These are phyloP conservation scores for Mamestra brassicae DNA, from an alignment of 2,888 invertebrate genomes.

Conservation along the genomic window DNA sequence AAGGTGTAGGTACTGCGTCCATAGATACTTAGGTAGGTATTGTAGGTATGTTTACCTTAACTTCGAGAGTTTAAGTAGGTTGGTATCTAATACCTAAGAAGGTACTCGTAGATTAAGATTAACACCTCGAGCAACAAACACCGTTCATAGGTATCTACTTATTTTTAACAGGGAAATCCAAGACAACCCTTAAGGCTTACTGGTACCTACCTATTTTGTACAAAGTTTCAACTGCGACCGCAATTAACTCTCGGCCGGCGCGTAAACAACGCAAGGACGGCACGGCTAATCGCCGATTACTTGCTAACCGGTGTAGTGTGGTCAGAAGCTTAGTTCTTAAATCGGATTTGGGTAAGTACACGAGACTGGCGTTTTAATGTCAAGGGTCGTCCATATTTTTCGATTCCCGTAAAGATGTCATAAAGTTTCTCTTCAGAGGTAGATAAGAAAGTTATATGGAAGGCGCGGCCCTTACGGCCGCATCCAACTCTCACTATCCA, in stretches of 20 bases:
- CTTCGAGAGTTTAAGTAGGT: not conserved
- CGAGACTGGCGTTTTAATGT: constrained; percentile 79
- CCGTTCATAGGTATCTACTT: not conserved
- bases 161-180: constrained; percentile 10
- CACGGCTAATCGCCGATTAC: constrained; percentile 59
- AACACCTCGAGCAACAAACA: not conserved
- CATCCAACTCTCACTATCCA: constrained; percentile 86
- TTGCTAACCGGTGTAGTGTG: constrained; percentile 58
- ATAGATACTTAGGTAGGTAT: no score
- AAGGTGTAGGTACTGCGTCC: no score
- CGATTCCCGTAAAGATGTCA: constrained; percentile 87
- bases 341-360: constrained; percentile 70
- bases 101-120: no score
- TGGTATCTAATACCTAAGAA: no score
- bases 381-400: constrained; percentile 85
- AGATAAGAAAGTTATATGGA: constrained; percentile 88
- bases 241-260: constrained; percentile 55
- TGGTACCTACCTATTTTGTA: constrained; percentile 25
- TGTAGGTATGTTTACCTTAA: not conserved
- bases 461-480: constrained; percentile 82
- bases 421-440: constrained; percentile 85
- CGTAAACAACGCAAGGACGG: constrained; percentile 55
- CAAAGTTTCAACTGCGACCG: constrained; percentile 48
- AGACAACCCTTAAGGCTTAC: not conserved
- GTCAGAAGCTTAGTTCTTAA: constrained; percentile 71